phyloP scores from a whole-genome alignment of 92 coral and sea anemone genomes.

The Porites evermanni region DNA sequence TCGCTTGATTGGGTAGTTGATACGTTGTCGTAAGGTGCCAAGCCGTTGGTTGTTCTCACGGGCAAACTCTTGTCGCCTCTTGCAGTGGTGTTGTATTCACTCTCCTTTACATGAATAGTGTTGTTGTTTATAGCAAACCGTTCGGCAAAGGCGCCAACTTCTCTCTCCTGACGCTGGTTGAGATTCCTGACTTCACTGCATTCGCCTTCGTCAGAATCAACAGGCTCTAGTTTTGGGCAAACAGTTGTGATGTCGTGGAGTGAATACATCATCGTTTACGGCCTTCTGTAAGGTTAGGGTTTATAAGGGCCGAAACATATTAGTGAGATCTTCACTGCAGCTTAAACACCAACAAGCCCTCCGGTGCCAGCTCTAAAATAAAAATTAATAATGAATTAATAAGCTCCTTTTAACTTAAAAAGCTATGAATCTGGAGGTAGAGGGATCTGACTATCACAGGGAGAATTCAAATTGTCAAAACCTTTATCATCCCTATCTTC shows the following conservation, averaged over 20 bases:
- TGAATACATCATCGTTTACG: constrained; percentile 25
- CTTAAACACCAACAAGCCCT: no score
- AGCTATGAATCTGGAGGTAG: no score
- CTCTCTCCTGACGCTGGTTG: background rate
- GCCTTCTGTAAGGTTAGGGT: background rate
- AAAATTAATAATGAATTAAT: no score
- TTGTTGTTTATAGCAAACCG: constrained; percentile 20
- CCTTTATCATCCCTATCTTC: no score
- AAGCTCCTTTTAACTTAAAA: no score
- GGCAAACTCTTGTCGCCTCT: background rate
- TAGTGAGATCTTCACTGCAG: background rate
- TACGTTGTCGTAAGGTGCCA: constrained; percentile 4
- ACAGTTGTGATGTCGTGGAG: constrained; percentile 39
- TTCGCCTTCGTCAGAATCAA: constrained; percentile 13
- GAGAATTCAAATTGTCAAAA: no score
- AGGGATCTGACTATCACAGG: no score
- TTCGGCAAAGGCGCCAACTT: background rate
- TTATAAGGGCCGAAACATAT: background rate
- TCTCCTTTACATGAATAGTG: background rate
- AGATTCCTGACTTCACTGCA: background rate
- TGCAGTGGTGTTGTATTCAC: background rate
- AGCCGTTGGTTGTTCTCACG: constrained; percentile 1
- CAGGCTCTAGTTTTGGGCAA: constrained; percentile 31
- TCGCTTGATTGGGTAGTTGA: constrained; percentile 12
- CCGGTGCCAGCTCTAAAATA: no score